These are phyloP conservation scores for Spizaetus ornatus DNA, from an alignment of 2,113 vertebrate species.

Conservation along the genomic window DNA sequence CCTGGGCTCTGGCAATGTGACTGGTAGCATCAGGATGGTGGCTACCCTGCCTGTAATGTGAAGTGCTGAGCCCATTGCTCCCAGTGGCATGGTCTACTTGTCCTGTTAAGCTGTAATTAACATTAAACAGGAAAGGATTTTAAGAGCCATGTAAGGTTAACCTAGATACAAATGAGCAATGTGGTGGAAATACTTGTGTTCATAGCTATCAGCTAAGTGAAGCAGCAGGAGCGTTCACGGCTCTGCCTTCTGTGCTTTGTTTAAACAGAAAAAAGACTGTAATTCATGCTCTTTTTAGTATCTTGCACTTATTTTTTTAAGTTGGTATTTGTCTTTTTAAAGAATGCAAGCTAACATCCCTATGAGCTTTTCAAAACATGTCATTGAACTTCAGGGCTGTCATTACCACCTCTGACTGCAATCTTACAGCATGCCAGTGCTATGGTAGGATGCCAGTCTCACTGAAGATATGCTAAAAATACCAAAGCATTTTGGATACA, in stretches of 20 bases:
- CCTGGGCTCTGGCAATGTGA: not conserved
- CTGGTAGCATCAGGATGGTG: not conserved
- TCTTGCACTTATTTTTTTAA: not conserved
- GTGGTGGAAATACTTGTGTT: not conserved
- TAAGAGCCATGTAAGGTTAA: not conserved
- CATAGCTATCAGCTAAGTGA: not conserved
- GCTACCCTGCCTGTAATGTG: not conserved
- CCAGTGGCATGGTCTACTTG: not conserved
- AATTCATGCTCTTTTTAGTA: not conserved
- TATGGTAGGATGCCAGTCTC: not conserved
- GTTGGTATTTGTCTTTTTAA: not conserved
- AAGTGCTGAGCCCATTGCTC: not conserved
- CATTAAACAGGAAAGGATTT: not conserved
- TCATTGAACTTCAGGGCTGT: not conserved
- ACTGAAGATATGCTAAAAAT: conserved; percentile 49
- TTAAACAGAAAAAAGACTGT: not conserved
- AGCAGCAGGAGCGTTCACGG: not conserved
- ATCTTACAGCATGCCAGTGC: not conserved
- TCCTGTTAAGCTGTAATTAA: not conserved
- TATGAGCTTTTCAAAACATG: not conserved
- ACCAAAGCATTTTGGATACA: not conserved
- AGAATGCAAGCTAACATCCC: not conserved
- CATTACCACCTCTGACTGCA: conserved; percentile 8
- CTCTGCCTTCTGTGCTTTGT: not conserved
- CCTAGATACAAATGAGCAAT: not conserved